These are phyloP conservation scores for Acanthisitta chloris DNA, from an alignment of 2,113 vertebrate species.

Conservation along the genomic window DNA sequence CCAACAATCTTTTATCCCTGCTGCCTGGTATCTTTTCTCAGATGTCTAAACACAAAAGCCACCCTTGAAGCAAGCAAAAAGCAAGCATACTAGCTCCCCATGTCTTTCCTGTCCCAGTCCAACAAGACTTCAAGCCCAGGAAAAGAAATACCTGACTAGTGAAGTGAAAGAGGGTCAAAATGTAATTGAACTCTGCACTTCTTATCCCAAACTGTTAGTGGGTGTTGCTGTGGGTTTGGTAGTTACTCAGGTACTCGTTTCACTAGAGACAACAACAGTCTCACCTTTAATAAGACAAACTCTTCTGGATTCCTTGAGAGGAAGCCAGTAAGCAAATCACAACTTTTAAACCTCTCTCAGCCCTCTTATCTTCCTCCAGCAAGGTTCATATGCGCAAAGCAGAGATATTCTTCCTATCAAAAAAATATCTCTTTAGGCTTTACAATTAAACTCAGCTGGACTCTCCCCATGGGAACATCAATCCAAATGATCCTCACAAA, in stretches of 20 bases:
- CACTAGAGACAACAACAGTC: background rate
- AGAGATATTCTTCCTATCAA: background rate
- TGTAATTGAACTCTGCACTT: background rate
- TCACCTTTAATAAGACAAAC: background rate
- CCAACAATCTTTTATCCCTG: background rate
- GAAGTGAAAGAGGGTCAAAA: background rate
- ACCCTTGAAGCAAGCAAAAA: background rate
- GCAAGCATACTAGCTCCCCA: background rate
- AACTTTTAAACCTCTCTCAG: background rate
- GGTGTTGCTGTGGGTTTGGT: background rate
- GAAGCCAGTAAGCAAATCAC: background rate
- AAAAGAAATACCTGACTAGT: background rate
- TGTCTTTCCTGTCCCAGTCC: background rate
- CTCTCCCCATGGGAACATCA: background rate
- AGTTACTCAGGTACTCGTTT: background rate
- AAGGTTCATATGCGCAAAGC: background rate
- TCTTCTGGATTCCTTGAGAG: background rate
- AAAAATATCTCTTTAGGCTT: background rate
- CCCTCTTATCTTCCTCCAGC: background rate
- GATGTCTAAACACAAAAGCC: conserved; percentile 29
- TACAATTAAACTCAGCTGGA: background rate
- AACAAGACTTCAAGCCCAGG: background rate
- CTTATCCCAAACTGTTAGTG: background rate
- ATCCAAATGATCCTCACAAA: background rate
- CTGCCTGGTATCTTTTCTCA: conserved; percentile 40